Evolutionary conservation across 2,113 vertebrate species (phyloP).

Genomic region (Hiodon alosoides): DNA sequence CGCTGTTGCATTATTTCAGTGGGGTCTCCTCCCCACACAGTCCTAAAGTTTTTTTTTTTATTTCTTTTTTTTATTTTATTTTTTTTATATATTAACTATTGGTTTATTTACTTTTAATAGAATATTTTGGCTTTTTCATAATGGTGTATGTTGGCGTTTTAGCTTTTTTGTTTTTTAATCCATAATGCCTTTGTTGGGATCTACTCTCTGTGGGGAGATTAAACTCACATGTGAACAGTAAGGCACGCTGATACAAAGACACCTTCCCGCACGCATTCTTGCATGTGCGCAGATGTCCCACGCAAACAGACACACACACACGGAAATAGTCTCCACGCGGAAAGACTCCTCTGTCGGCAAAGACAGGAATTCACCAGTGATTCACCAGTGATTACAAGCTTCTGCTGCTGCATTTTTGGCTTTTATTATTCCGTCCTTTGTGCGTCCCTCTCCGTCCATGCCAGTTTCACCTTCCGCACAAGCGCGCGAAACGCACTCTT

Average conservation of each 20-base stretch:
- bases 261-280: background rate
- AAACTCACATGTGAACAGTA: background rate
- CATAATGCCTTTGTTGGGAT: constrained; percentile 37
- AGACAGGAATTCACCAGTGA: background rate
- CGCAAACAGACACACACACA: background rate
- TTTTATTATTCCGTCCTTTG: background rate
- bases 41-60: constrained; percentile 17
- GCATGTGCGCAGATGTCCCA: background rate
- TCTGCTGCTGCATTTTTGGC: background rate
- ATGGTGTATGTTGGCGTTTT: constrained; percentile 14
- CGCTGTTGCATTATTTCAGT: constrained; percentile 27
- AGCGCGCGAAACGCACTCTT: background rate
- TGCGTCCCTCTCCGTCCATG: too few relatives aligned
- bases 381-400: background rate
- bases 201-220: constrained; percentile 12
- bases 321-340: background rate
- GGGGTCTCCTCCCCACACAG: constrained; percentile 9
- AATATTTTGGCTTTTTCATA: constrained; percentile 24
- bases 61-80: constrained; percentile 3
- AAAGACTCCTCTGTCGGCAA: background rate
- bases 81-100: constrained; percentile 14
- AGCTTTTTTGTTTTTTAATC: constrained; percentile 18
- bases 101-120: constrained; percentile 1
- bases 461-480: background rate
- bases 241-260: constrained; percentile 8